A percentile compares a stretch with the other conserved stretches of the same genome.
phyloP scores from a whole-genome alignment of 2,888 invertebrate species.

The Sarcophaga rosellei region DNA sequence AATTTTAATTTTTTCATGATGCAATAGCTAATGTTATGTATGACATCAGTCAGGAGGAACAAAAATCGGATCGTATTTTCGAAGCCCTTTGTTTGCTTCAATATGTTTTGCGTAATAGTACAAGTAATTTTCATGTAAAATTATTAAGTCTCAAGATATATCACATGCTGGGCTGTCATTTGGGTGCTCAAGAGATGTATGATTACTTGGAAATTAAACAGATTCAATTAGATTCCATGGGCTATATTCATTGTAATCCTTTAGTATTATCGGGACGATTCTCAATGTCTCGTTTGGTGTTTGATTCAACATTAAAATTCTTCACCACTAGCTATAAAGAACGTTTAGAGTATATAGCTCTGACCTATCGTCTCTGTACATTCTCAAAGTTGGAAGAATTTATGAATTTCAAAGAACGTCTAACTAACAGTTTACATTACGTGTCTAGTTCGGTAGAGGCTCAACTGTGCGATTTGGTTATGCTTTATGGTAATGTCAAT shows the following conservation, averaged over 20 bases:
- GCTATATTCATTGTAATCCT: constrained; percentile 90
- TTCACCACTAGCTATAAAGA: constrained; percentile 95
- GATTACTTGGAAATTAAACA: constrained; percentile 94
- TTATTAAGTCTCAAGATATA: constrained; percentile 91
- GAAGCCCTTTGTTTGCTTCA: constrained; percentile 88
- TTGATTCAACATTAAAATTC: constrained; percentile 90
- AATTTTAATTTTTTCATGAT: constrained; percentile 12
- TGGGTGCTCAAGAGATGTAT: constrained; percentile 88
- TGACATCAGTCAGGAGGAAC: constrained; percentile 82
- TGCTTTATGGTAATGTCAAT: constrained; percentile 78
- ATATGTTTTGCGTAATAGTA: constrained; percentile 88
- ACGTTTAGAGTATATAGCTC: constrained; percentile 94
- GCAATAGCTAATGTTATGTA: constrained; percentile 80
- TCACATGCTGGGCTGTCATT: constrained; percentile 87
- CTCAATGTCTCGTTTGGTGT: constrained; percentile 86
- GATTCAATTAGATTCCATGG: constrained; percentile 95
- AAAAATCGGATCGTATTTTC: constrained; percentile 83
- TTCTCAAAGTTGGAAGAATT: constrained; percentile 96
- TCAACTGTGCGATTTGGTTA: constrained; percentile 86
- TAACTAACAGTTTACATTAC: constrained; percentile 92
- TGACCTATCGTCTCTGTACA: constrained; percentile 96
- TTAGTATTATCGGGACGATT: constrained; percentile 88
- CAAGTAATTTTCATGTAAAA: constrained; percentile 94
- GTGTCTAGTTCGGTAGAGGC: constrained; percentile 86
- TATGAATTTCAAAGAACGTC: constrained; percentile 89